Percentiles rank a stretch among this genome's conserved stretches.
phyloP scores from a whole-genome alignment of 2,113 vertebrate genomes.

The Aplodontia rufa region DNA sequence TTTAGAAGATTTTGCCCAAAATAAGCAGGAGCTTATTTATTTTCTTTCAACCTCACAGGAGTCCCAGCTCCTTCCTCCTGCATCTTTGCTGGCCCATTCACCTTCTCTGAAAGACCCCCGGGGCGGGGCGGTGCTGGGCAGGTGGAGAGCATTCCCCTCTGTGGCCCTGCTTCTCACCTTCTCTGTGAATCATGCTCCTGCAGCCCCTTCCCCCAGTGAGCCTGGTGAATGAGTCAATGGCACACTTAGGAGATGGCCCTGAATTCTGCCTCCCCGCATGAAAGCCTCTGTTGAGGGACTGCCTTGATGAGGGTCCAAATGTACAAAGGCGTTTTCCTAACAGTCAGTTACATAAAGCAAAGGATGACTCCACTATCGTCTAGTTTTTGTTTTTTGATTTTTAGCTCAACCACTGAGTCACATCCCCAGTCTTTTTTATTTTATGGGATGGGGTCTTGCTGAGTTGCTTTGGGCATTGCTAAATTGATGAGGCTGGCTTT shows the following conservation, averaged over 20 bases:
- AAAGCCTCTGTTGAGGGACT: neutral
- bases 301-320: neutral
- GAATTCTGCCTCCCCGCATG: neutral
- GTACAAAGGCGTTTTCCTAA: neutral
- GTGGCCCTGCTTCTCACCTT: neutral
- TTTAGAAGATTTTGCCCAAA: neutral
- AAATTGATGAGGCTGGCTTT: too few relatives aligned
- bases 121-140: neutral
- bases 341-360: neutral
- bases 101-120: neutral
- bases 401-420: too few relatives aligned
- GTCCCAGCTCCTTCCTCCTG: neutral
- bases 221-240: neutral
- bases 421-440: too few relatives aligned
- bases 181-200: neutral
- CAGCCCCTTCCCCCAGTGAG: too few relatives aligned
- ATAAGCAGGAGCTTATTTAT: neutral
- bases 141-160: neutral
- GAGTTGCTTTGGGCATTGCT: too few relatives aligned
- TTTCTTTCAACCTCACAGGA: neutral
- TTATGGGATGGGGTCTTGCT: too few relatives aligned
- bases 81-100: neutral
- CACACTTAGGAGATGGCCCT: neutral
- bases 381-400: too few relatives aligned
- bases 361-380: too few relatives aligned